Conservation (phyloP, 2,113 vertebrate species). For the Engraulis encrasicolus region DNA sequence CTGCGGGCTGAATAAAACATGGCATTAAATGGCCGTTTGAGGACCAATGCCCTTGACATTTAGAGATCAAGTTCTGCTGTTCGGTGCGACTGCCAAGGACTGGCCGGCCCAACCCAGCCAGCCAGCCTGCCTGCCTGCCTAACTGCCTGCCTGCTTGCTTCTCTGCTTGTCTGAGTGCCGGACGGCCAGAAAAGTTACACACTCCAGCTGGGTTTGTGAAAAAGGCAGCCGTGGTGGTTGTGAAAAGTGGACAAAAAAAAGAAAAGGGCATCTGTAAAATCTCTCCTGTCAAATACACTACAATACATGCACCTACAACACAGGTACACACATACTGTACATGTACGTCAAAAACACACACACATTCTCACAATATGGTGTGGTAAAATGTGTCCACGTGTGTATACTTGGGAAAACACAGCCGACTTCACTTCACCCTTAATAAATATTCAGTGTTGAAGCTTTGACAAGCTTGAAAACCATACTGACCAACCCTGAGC, state of each 20-base stretch:
- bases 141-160: too few species aligned
- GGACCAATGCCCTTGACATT: constrained; percentile 47
- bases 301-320: not conserved
- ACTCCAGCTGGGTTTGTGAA: constrained; percentile 66
- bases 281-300: constrained; percentile 26
- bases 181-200: constrained; percentile 57
- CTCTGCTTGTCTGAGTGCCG: constrained; percentile 37
- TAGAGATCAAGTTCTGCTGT: not conserved
- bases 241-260: too few species aligned
- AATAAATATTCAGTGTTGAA: not conserved
- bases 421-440: not conserved
- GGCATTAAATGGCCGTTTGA: constrained; percentile 24
- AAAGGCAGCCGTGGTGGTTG: constrained; percentile 58
- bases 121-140: too few species aligned
- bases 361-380: not conserved
- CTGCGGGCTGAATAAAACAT: not conserved
- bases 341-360: not conserved
- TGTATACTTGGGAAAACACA: not conserved
- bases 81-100: constrained; percentile 13
- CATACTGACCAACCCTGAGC: not conserved
- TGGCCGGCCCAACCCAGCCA: too few species aligned
- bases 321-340: constrained; percentile 13
- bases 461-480: not conserved
- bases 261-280: constrained; percentile 34
- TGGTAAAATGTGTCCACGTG: not conserved